These are phyloP conservation scores for Macrotis lagotis DNA, from an alignment of 2,113 vertebrate genomes.

Conservation along the genomic window DNA sequence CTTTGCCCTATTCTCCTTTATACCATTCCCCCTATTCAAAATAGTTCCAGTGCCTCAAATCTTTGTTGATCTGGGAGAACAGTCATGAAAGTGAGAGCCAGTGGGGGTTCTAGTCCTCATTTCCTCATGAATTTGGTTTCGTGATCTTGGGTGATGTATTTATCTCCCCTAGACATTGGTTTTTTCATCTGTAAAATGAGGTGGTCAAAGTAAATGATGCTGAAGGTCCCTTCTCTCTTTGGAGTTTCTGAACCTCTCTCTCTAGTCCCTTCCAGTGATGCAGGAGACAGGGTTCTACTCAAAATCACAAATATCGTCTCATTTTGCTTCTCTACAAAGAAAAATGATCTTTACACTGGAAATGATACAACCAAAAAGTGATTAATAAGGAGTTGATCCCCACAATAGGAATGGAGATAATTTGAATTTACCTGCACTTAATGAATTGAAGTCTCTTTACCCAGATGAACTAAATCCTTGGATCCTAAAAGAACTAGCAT, in stretches of 20 bases:
- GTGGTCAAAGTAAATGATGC: neutral
- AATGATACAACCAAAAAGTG: neutral
- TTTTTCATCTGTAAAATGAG: neutral
- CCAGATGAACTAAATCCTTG: neutral
- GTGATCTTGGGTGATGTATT: neutral
- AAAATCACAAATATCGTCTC: neutral
- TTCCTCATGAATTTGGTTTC: neutral
- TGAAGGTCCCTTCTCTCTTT: neutral
- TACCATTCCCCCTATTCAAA: neutral
- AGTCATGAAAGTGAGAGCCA: neutral
- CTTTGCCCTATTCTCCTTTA: no score
- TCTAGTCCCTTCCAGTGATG: neutral
- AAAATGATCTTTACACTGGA: neutral
- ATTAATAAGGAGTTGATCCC: neutral
- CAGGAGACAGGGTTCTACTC: neutral
- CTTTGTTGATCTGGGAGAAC: neutral
- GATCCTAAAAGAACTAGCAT: neutral
- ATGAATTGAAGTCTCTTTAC: neutral
- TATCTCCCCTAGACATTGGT: neutral
- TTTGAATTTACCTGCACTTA: neutral
- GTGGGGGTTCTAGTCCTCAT: neutral
- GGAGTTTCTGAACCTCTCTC: neutral
- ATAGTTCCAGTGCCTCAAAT: neutral
- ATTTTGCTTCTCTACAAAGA: neutral
- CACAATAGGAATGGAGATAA: neutral